phyloP scores from a whole-genome alignment of 2,113 vertebrate species.

The Chlorodrepanis virens region DNA sequence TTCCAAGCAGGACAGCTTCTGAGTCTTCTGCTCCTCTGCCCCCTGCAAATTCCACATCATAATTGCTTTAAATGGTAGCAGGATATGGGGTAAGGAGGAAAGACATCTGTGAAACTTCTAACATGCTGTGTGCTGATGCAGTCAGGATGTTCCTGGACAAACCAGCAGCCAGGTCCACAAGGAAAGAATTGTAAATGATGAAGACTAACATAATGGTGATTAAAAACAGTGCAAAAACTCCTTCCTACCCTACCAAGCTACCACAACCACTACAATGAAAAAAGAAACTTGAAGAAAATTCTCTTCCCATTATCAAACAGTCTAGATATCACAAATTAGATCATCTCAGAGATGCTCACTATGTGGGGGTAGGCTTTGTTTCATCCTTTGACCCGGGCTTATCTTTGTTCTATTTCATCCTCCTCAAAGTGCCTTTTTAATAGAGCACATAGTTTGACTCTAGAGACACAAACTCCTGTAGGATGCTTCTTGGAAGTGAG shows the following conservation, averaged over 20 bases:
- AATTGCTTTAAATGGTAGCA: neutral
- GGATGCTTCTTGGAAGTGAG: neutral
- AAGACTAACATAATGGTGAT: neutral
- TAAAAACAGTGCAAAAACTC: neutral
- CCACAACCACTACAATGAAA: neutral
- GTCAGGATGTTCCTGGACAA: neutral
- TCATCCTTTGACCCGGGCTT: neutral
- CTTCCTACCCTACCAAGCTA: neutral
- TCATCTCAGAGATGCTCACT: neutral
- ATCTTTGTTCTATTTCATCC: neutral
- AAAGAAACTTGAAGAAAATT: neutral
- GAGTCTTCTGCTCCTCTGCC: neutral
- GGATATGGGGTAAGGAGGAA: neutral
- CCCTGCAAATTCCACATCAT: neutral
- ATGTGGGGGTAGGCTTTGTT: neutral
- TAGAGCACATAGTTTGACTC: neutral
- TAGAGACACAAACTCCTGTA: neutral
- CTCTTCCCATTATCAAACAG: neutral
- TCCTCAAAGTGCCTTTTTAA: neutral
- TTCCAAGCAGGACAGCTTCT: neutral
- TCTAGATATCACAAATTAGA: neutral
- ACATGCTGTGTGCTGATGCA: neutral
- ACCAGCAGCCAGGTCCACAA: neutral
- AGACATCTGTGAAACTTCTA: neutral
- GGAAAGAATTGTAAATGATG: neutral